phyloP scores from a whole-genome alignment of 2,113 vertebrate species.

The Ursus arctos region DNA sequence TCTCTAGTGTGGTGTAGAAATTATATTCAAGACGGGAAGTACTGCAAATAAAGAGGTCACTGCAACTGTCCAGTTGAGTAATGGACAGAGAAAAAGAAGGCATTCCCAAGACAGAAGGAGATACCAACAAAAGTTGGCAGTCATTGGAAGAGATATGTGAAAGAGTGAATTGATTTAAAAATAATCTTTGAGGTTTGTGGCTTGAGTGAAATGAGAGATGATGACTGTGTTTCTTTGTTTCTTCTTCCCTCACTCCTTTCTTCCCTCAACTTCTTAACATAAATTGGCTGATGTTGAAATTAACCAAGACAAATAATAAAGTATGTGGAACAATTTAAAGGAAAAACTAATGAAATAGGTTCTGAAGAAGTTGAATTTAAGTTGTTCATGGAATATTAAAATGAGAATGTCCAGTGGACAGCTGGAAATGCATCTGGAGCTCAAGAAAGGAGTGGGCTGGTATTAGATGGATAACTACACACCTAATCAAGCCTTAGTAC shows the following conservation, averaged over 20 bases:
- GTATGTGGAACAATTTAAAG: not conserved
- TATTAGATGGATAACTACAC: not conserved
- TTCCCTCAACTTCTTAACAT: not conserved
- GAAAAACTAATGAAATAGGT: not conserved
- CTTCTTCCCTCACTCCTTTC: not conserved
- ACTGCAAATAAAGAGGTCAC: constrained; percentile 18
- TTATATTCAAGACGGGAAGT: not conserved
- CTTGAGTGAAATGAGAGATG: constrained; percentile 28
- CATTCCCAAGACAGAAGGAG: not conserved
- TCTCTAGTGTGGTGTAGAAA: not conserved
- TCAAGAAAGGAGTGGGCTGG: not conserved
- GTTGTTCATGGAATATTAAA: not conserved
- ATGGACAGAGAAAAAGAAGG: not conserved
- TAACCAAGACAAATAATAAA: constrained; percentile 14
- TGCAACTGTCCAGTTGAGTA: not conserved
- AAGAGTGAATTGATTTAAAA: not conserved
- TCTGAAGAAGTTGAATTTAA: constrained; percentile 24
- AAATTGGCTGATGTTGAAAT: not conserved
- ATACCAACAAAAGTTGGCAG: not conserved
- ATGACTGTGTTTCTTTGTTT: not conserved
- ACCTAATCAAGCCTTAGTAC: not conserved
- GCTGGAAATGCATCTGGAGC: not conserved
- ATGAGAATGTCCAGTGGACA: not conserved
- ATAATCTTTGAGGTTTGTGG: not conserved
- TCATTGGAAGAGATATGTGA: not conserved